These are phyloP conservation scores for Numenius arquata DNA, from an alignment of 2,113 vertebrate genomes.

Conservation along the genomic window DNA sequence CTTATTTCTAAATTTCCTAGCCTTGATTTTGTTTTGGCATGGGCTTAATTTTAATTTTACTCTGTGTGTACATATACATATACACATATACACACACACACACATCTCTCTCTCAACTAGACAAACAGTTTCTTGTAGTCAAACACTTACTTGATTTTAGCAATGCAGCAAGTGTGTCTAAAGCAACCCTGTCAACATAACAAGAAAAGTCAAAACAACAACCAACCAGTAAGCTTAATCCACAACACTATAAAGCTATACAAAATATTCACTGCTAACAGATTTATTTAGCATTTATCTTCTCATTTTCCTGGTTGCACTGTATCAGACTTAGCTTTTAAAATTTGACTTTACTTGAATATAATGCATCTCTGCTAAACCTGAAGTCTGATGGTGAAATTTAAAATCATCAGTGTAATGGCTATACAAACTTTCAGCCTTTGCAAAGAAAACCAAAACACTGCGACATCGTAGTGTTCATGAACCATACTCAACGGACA, in stretches of 20 bases:
- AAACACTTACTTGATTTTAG: slow-evolving; percentile 97
- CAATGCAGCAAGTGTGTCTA: slow-evolving; percentile 95
- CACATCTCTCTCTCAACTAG: not conserved
- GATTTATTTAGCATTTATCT: slow-evolving; percentile 7
- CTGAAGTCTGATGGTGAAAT: not conserved
- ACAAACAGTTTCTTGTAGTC: slow-evolving; percentile 51
- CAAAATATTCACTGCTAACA: slow-evolving; percentile 14
- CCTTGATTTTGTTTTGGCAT: not conserved
- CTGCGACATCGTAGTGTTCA: rapidly evolving
- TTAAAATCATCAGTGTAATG: not conserved
- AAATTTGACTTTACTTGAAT: not conserved
- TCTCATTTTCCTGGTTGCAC: not conserved
- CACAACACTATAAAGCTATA: slow-evolving; percentile 46
- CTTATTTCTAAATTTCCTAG: not conserved
- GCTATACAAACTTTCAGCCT: not conserved
- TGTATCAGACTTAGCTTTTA: not conserved
- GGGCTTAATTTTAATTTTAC: not conserved
- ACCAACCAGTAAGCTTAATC: slow-evolving; percentile 68
- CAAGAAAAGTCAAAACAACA: slow-evolving; percentile 71
- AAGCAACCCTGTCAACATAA: slow-evolving; percentile 88
- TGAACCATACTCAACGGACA: not conserved
- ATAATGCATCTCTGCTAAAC: not conserved
- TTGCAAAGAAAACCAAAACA: not conserved
- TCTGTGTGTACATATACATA: not conserved
- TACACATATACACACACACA: not conserved